Base-by-base conservation (phyloP, 2,888 invertebrate genomes). In the Chrysina gloriosa region DNA sequence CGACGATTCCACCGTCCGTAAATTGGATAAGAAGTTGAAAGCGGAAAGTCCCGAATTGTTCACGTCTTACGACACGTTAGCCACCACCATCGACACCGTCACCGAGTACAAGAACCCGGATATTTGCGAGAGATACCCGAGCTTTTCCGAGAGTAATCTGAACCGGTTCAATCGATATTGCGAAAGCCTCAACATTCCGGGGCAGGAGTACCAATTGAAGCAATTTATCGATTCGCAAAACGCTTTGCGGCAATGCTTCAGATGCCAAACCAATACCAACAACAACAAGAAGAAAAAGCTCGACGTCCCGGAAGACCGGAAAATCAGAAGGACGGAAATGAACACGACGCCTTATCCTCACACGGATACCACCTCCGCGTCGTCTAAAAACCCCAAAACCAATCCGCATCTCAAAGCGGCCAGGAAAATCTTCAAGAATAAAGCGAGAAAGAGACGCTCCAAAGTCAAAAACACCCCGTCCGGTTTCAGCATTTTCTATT, bases 51-150 rank as follows among this genome's bases (percentile, higher is more conserved):
- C 56, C 1, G 65, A 65, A 7, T 61, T 61, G 6, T 68, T 63
- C 14, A 23, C 65, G 5, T 69, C 69, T 3, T 48, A 65, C 42
- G 65, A 65, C 6, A 65, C 69, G 0, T 31, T 65, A 42, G 65
- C 69, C 7, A 65, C 69, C 6, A 65, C 69, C 1, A 39, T 69
- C 1, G 69, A 69, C 14, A 65, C 69, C 7, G 31, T 65, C 1
- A 65, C 69, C 2, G 68, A 68, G 19, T 68, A 68, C 34, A 63
- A 64, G 29, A 36, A 68, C 2, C 47, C 45, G n/a, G 69, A 69
- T 29, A 45, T 31, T 34, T 58, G 25, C 50, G 54, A 63, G 11
- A 27, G 31, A 21, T 61, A 61, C 5, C 58, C 58, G 4, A 61
- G 58, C 39, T 61, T 61, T n/a, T 61, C 58, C 9, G 58, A 61